Evolutionary conservation across 2,113 vertebrate species (phyloP).

Genomic region (Ursus arctos): DNA sequence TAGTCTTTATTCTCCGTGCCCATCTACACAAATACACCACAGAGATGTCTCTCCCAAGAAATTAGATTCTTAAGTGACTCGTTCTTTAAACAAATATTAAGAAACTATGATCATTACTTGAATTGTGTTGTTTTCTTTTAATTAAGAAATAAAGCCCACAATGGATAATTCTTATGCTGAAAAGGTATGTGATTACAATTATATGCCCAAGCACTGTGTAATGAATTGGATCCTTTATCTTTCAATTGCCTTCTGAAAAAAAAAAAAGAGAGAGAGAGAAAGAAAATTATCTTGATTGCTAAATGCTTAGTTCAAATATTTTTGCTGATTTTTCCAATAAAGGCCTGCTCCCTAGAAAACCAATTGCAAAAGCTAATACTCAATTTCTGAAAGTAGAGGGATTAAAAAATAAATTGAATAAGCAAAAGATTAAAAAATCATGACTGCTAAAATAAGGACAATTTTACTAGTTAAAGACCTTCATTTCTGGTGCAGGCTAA

Average conservation of each 20-base stretch:
- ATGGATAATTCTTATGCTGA: conserved; percentile 57
- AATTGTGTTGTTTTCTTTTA: conserved; percentile 66
- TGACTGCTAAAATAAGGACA: not conserved
- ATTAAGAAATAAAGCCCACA: conserved; percentile 63
- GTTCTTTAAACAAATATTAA: conserved; percentile 63
- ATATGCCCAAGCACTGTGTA: not conserved
- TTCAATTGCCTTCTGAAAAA: conserved; percentile 52
- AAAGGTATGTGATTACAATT: conserved; percentile 68
- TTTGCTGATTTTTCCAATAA: conserved; percentile 16
- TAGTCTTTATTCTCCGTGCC: not conserved
- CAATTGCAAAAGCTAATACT: conserved; percentile 39
- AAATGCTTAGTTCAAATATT: conserved; percentile 75
- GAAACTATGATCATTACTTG: conserved; percentile 64
- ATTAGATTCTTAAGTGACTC: conserved; percentile 49
- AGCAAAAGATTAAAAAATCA: conserved; percentile 31
- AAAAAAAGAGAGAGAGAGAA: not conserved
- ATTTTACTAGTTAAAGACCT: not conserved
- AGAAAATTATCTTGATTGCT: conserved; percentile 60
- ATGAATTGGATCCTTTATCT: conserved; percentile 72
- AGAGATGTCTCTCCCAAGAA: not conserved
- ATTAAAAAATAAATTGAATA: conserved; percentile 44
- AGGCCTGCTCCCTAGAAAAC: not conserved
- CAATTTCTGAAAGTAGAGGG: conserved; percentile 58
- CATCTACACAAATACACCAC: not conserved
- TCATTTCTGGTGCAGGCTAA: not conserved